Conservation (phyloP, 1,140 invertebrate genomes). For the Lucilia cuprina region DNA sequence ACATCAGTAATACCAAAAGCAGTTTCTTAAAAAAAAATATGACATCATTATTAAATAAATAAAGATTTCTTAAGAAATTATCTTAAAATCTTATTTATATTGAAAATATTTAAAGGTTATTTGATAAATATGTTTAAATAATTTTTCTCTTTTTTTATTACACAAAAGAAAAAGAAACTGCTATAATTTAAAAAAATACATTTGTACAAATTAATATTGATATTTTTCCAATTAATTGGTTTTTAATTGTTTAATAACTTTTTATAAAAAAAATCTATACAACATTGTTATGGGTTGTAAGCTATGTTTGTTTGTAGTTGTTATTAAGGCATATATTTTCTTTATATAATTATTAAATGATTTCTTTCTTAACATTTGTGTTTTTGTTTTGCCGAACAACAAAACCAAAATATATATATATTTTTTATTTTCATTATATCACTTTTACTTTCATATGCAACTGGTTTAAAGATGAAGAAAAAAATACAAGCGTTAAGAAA, state of each 20-base stretch:
- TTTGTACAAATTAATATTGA: background rate
- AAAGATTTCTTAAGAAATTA: background rate
- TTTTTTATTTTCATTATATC: constrained; percentile 13
- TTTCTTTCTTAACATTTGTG: background rate
- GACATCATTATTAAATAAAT: background rate
- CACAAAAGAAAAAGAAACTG: background rate
- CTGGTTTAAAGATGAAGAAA: constrained; percentile 25
- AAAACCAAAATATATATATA: background rate
- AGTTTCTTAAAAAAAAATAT: background rate
- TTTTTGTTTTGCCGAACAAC: background rate
- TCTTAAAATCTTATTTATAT: too few relatives aligned
- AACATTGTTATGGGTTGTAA: background rate
- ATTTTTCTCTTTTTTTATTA: background rate
- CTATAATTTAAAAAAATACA: background rate
- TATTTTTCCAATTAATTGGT: background rate
- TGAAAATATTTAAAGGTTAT: background rate
- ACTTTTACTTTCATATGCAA: constrained; percentile 38
- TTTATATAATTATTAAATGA: background rate
- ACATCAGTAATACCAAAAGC: background rate
- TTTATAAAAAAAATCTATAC: background rate
- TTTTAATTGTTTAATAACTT: background rate
- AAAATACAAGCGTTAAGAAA: background rate
- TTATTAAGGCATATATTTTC: background rate
- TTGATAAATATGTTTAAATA: background rate
- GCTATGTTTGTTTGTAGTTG: background rate